A percentile compares a stretch with the other conserved stretches of the same genome.
Conservation (phyloP, 2,888 invertebrate genomes). For the Craniophora ligustri region DNA sequence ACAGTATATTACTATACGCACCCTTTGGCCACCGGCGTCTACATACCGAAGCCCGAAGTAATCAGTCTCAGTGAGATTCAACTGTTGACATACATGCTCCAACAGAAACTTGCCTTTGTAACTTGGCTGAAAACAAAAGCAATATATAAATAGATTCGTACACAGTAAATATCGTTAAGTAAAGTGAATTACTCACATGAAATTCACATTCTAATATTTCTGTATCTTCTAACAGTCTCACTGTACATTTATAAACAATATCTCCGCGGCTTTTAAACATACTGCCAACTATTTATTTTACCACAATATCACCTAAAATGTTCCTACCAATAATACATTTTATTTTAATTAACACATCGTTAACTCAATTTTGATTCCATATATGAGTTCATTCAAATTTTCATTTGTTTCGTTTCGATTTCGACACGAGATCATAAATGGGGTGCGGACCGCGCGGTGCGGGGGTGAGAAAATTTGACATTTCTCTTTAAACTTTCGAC, state of each 20-base stretch:
- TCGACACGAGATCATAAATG: conserved; percentile 45
- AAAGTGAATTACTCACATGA: conserved; percentile 85
- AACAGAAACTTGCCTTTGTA: conserved; percentile 96
- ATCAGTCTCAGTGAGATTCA: conserved; percentile 97
- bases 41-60: conserved; percentile 98
- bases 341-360: conserved; percentile 43
- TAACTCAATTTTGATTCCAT: conserved; percentile 53
- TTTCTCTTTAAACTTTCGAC: conserved; percentile 9
- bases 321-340: conserved; percentile 53
- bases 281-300: conserved; percentile 55
- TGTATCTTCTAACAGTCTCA: conserved; percentile 96
- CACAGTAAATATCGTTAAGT: conserved; percentile 1
- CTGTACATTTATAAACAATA: conserved; percentile 95
- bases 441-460: conserved; percentile 55
- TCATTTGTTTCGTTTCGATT: conserved; percentile 69
- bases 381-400: conserved; percentile 49
- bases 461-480: conserved; percentile 54
- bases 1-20: conserved; percentile 77
- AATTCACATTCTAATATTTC: conserved; percentile 98
- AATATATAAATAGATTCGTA: conserved; percentile 3
- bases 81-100: conserved; percentile 96
- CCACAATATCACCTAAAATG: conserved; percentile 33
- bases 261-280: conserved; percentile 92
- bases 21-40: conserved; percentile 95
- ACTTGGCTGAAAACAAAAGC: conserved; percentile 90